A percentile compares a stretch with the other conserved stretches of the same genome.
Evolutionary conservation across 2,888 invertebrate species (phyloP).

Genomic region (Lasioglossum marginatum): DNA sequence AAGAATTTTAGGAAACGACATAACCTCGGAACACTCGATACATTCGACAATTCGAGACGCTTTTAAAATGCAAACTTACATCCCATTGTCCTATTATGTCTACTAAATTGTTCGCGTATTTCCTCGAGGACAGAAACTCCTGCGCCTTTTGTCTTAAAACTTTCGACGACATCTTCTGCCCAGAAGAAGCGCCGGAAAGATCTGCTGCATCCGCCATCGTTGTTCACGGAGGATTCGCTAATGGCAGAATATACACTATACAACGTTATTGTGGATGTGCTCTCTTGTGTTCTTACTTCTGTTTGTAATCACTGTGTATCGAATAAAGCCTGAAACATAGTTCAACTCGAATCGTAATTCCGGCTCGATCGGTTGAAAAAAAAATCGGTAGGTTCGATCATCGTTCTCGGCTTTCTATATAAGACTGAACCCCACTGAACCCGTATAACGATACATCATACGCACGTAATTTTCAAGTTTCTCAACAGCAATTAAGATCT

Average conservation of each 20-base stretch:
- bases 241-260: constrained; percentile 37
- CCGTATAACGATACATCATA: neutral
- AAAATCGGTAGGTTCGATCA: constrained; percentile 27
- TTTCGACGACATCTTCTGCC: constrained; percentile 87
- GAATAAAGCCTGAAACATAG: neutral
- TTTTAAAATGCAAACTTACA: constrained; percentile 82
- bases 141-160: constrained; percentile 89
- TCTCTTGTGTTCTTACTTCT: constrained; percentile 13
- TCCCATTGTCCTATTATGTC: constrained; percentile 90
- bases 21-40: constrained; percentile 68
- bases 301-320: neutral
- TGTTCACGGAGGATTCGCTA: constrained; percentile 38
- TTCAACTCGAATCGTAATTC: neutral
- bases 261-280: constrained; percentile 19
- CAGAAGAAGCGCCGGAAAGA: constrained; percentile 74
- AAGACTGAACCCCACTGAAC: neutral
- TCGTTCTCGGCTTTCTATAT: constrained; percentile 25
- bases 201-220: constrained; percentile 77
- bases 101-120: constrained; percentile 88
- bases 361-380: neutral
- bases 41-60: constrained; percentile 11
- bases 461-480: constrained; percentile 12
- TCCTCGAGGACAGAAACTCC: constrained; percentile 89
- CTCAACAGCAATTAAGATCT: neutral
- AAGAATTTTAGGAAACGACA: constrained; percentile 51